Percentiles rank a stretch among this genome's conserved stretches.
phyloP scores from a whole-genome alignment of 2,113 vertebrate species.

The Eidolon helvum region DNA sequence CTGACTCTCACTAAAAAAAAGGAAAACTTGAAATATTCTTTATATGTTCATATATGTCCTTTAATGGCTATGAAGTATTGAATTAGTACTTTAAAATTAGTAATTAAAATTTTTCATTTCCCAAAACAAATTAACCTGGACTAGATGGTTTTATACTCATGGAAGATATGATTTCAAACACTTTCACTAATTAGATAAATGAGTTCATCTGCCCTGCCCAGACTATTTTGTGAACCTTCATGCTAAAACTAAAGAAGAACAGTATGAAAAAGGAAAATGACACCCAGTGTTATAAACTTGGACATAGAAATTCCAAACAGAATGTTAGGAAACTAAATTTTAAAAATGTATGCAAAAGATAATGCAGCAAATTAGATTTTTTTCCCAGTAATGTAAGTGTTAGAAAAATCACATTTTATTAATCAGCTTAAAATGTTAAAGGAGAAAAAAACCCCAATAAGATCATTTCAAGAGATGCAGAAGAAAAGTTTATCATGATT shows the following conservation, averaged over 20 bases:
- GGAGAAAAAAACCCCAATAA: background rate
- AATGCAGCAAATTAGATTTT: background rate
- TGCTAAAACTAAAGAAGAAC: background rate
- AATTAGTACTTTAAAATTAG: background rate
- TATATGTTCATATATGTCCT: background rate
- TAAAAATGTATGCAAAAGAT: background rate
- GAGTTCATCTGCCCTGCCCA: background rate
- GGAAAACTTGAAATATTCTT: background rate
- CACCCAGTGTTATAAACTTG: background rate
- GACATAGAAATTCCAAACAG: background rate
- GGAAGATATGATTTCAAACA: background rate
- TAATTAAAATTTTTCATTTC: background rate
- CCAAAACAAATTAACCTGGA: background rate
- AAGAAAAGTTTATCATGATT: background rate
- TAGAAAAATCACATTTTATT: background rate
- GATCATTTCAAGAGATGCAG: background rate
- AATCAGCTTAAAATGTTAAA: constrained; percentile 12
- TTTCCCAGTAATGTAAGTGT: background rate
- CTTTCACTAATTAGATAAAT: background rate
- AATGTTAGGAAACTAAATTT: background rate
- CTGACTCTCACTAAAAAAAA: background rate
- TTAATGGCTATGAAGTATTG: background rate
- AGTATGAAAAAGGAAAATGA: background rate
- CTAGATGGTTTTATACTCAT: background rate
- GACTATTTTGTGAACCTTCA: background rate